Percentiles rank a stretch among this genome's conserved stretches.
These are phyloP conservation scores for Pollenia labialis DNA, from an alignment of 2,888 invertebrate genomes.

Conservation along the genomic window DNA sequence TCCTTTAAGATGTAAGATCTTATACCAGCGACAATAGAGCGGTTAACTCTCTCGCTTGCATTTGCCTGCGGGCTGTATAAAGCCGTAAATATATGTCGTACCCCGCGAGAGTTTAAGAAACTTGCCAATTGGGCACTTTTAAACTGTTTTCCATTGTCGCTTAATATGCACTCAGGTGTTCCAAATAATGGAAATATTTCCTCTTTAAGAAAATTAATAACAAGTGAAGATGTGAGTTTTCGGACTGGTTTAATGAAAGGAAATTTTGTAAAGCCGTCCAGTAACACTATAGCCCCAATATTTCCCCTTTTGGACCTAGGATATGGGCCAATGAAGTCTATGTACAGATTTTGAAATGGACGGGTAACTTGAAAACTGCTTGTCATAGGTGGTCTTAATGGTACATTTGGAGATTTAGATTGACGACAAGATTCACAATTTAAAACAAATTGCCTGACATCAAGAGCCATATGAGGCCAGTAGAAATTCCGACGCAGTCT, in stretches of 20 bases:
- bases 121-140: slow-evolving; percentile 51
- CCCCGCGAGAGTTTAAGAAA: slow-evolving; percentile 59
- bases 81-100: slow-evolving; percentile 70
- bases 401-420: slow-evolving; percentile 36
- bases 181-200: slow-evolving; percentile 72
- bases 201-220: slow-evolving; percentile 34
- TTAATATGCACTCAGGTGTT: slow-evolving; percentile 70
- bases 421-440: slow-evolving; percentile 8
- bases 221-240: slow-evolving; percentile 13
- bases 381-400: not conserved
- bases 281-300: too few species aligned
- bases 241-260: slow-evolving; percentile 41
- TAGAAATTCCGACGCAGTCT: not conserved
- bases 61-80: slow-evolving; percentile 79
- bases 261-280: slow-evolving; percentile 23
- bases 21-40: slow-evolving; percentile 77
- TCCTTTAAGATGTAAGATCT: slow-evolving; percentile 49
- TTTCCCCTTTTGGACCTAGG: too few species aligned
- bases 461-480: not conserved
- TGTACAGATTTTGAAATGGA: slow-evolving; percentile 36
- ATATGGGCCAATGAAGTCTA: too few species aligned
- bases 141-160: slow-evolving; percentile 76
- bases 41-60: slow-evolving; percentile 78
- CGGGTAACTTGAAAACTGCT: not conserved
- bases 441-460: too few species aligned